These are phyloP conservation scores for Tetramorium simillimum DNA, from an alignment of 1,140 invertebrate species.

Conservation along the genomic window DNA sequence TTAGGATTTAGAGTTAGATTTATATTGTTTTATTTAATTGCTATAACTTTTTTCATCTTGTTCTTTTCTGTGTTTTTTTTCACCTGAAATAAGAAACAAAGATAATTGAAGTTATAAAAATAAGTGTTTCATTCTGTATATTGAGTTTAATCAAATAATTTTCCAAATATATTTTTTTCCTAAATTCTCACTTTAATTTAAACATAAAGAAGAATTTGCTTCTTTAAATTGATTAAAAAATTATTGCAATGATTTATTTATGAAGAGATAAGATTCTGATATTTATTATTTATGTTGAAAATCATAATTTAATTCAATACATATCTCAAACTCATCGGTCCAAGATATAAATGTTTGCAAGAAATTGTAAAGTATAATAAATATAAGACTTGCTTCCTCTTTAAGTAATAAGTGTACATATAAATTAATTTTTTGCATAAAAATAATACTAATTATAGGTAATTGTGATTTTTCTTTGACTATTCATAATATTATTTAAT, in stretches of 20 bases:
- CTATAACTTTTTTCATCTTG: background rate
- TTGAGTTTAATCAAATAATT: background rate
- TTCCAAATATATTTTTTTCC: background rate
- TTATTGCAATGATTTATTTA: background rate
- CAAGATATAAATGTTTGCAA: background rate
- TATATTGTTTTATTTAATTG: background rate
- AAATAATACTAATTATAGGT: background rate
- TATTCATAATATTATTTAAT: background rate
- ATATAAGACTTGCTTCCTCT: constrained; percentile 3
- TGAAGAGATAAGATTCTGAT: background rate
- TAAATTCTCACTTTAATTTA: background rate
- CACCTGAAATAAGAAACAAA: background rate
- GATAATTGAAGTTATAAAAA: background rate
- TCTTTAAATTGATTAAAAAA: background rate
- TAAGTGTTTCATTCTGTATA: background rate
- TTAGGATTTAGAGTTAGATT: background rate
- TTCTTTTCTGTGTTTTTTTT: background rate
- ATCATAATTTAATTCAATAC: background rate
- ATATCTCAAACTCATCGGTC: background rate
- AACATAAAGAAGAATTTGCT: background rate
- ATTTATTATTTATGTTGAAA: background rate
- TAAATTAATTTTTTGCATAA: constrained; percentile 35
- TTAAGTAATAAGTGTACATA: constrained; percentile 41
- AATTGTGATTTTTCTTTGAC: constrained; percentile 28
- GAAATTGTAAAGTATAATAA: background rate